Evolutionary conservation across 2,113 vertebrate genomes (phyloP).

Genomic region (Sturnus vulgaris): DNA sequence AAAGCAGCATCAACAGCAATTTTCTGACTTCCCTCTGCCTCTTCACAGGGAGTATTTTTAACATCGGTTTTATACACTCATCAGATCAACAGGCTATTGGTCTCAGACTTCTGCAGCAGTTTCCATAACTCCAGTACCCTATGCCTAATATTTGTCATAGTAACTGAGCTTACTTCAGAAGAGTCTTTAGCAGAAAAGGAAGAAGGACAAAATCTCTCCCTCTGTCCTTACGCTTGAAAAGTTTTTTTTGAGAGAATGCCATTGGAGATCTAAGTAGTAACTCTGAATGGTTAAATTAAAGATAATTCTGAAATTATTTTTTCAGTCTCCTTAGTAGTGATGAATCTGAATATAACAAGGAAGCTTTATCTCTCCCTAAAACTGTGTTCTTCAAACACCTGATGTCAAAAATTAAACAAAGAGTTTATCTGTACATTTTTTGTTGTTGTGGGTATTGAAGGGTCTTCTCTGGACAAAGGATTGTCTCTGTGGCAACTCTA

Average conservation of each 20-base stretch:
- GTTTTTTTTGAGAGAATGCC: neutral
- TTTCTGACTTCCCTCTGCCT: neutral
- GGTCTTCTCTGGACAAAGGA: neutral
- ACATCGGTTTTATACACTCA: neutral
- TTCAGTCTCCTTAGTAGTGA: neutral
- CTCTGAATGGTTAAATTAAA: neutral
- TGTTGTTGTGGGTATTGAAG: neutral
- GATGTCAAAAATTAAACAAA: neutral
- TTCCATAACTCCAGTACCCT: neutral
- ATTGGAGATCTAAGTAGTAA: neutral
- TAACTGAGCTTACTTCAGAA: neutral
- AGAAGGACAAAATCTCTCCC: neutral
- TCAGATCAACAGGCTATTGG: neutral
- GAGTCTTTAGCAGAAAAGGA: neutral
- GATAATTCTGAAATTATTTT: neutral
- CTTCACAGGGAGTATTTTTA: accelerated
- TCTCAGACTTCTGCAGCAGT: neutral
- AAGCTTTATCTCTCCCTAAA: neutral
- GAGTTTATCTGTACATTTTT: neutral
- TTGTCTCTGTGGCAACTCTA: neutral
- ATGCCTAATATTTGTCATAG: neutral
- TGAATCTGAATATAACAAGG: neutral
- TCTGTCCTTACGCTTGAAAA: neutral
- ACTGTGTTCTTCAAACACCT: neutral
- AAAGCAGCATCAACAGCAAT: neutral